A percentile compares a stretch with the other conserved stretches of the same genome.
phyloP scores from a whole-genome alignment of 2,888 invertebrate genomes.

The Oxyteleia sp. region DNA sequence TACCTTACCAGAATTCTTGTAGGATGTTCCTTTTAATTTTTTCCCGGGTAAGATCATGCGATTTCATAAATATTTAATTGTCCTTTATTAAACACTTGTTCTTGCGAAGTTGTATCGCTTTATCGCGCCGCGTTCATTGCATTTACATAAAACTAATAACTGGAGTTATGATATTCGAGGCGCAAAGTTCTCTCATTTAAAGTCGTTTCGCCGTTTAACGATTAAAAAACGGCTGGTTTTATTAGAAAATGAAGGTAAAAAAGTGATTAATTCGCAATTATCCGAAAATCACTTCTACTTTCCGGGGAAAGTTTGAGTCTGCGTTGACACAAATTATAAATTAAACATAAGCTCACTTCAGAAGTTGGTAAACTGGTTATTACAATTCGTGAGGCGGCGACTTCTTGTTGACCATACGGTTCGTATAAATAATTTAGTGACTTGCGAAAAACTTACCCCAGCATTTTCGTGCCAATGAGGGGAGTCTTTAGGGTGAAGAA shows the following conservation, averaged over 20 bases:
- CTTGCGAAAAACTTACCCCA: slow-evolving; percentile 90
- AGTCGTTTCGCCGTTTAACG: neutral
- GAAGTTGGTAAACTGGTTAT: slow-evolving; percentile 15
- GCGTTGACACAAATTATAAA: slow-evolving; percentile 25
- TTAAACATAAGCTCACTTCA: slow-evolving; percentile 15
- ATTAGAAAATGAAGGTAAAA: neutral
- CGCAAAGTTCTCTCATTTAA: slow-evolving; percentile 25
- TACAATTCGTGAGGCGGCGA: slow-evolving; percentile 2
- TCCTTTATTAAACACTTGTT: slow-evolving; percentile 10
- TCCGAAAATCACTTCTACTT: slow-evolving; percentile 29
- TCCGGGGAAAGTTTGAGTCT: slow-evolving; percentile 13
- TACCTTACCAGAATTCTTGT: too few species aligned
- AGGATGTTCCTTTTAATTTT: too few species aligned
- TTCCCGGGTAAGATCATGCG: too few species aligned
- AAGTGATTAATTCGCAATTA: neutral
- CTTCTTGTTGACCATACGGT: slow-evolving; percentile 13
- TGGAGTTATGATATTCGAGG: slow-evolving; percentile 12
- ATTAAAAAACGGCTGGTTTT: neutral
- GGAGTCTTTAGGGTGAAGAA: slow-evolving; percentile 92
- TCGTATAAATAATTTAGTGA: slow-evolving; percentile 8
- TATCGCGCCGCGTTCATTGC: slow-evolving; percentile 12
- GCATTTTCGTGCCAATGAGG: slow-evolving; percentile 92
- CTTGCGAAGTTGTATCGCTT: slow-evolving; percentile 3
- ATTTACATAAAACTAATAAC: slow-evolving; percentile 32
- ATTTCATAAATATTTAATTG: slow-evolving; percentile 27